Evolutionary conservation across 2,797 vertebrate species (phyloP).

Genomic region (Falco berigora): DNA sequence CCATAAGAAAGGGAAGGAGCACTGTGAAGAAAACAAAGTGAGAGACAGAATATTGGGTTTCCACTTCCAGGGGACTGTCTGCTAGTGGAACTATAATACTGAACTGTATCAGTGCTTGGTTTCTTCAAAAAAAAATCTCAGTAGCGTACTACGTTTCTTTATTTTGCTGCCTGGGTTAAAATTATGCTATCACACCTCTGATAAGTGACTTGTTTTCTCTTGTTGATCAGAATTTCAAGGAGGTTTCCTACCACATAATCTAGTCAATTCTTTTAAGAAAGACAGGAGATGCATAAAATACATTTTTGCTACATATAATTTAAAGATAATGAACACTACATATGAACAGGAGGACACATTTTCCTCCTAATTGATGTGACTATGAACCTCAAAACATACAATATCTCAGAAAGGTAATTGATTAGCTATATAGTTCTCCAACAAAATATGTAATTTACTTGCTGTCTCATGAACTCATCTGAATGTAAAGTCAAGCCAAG

Average conservation of each 20-base stretch:
- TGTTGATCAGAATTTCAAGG: not conserved
- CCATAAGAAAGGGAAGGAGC: not conserved
- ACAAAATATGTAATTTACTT: not conserved
- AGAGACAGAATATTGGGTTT: not conserved
- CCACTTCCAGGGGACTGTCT: not conserved
- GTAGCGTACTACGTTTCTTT: not conserved
- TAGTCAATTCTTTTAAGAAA: not conserved
- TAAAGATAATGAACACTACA: not conserved
- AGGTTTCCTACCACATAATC: not conserved
- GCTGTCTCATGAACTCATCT: not conserved
- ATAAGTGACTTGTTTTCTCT: not conserved
- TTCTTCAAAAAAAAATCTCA: not conserved
- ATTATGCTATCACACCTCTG: not conserved
- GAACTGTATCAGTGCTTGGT: not conserved
- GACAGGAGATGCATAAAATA: not conserved
- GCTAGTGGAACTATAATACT: not conserved
- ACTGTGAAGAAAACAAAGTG: not conserved
- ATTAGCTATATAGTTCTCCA: not conserved
- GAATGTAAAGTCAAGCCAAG: not conserved
- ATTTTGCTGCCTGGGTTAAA: not conserved
- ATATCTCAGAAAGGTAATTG: not conserved
- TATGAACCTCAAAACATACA: not conserved
- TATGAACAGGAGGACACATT: not conserved
- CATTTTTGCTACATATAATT: not conserved
- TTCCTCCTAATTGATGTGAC: not conserved